These are phyloP conservation scores for Mus caroli DNA, from an alignment of 2,797 vertebrate species.

Conservation along the genomic window DNA sequence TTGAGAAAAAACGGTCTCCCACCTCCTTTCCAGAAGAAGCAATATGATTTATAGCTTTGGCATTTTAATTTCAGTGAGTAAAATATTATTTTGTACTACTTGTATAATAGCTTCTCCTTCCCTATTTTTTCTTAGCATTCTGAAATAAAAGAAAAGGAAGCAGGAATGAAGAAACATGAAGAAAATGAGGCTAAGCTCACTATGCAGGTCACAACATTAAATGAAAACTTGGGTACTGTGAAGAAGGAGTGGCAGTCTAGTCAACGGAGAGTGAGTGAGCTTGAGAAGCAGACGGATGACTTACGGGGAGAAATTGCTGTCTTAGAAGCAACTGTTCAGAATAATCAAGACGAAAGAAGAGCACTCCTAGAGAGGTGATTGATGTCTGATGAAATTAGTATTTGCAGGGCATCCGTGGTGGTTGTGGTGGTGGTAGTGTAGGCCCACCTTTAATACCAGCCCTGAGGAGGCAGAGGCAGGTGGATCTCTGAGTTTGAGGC, in stretches of 20 bases:
- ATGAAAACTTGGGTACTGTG: slow-evolving; percentile 97
- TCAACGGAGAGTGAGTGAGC: slow-evolving; percentile 94
- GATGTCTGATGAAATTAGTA: background rate
- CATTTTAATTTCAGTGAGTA: slow-evolving; percentile 54
- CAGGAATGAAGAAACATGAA: slow-evolving; percentile 92
- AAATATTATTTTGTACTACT: slow-evolving; percentile 13
- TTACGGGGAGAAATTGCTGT: slow-evolving; percentile 98
- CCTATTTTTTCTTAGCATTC: slow-evolving; percentile 87
- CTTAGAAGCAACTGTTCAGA: slow-evolving; percentile 98
- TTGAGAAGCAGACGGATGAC: slow-evolving; percentile 98
- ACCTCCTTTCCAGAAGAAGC: slow-evolving; percentile 39
- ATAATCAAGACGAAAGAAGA: slow-evolving; percentile 98
- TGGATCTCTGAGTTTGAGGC: background rate
- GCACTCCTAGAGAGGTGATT: slow-evolving; percentile 95
- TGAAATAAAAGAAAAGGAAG: slow-evolving; percentile 93
- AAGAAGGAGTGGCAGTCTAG: slow-evolving; percentile 98
- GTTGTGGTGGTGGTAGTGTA: background rate
- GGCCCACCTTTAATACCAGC: background rate
- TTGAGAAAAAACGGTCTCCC: background rate
- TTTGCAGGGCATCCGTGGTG: background rate
- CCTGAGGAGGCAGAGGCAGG: background rate
- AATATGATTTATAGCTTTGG: background rate
- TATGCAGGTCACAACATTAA: slow-evolving; percentile 96
- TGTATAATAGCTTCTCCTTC: slow-evolving; percentile 12
- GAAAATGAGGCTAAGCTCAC: slow-evolving; percentile 93